Evolutionary conservation across 1,140 invertebrate species (phyloP).

Genomic region (Caerostris darwini): DNA sequence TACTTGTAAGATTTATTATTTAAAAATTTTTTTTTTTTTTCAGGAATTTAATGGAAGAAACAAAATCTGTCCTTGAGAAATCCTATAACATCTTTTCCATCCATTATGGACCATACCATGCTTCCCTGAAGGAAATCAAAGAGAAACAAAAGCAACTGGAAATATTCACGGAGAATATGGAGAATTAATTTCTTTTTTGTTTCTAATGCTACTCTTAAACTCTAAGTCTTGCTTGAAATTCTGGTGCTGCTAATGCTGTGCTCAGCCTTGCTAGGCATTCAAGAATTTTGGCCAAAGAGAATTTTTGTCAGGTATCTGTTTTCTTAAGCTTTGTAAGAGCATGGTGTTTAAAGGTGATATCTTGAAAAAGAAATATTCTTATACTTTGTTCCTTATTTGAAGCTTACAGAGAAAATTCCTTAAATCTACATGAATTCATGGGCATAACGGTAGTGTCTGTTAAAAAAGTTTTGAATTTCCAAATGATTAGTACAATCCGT

Average conservation of each 20-base stretch:
- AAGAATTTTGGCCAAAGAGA: conserved; percentile 47
- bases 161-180: not conserved
- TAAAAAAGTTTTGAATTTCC: no score
- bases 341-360: conserved; percentile 7
- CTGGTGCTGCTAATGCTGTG: conserved; percentile 42
- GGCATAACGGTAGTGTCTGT: no score
- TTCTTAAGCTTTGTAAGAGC: not conserved
- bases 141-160: conserved; percentile 73
- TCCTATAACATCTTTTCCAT: conserved; percentile 76
- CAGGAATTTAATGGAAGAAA: conserved; percentile 69
- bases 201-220: conserved; percentile 12
- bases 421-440: no score
- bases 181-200: not conserved
- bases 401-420: no score
- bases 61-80: conserved; percentile 61
- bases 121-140: conserved; percentile 68
- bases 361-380: not conserved
- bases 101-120: conserved; percentile 76
- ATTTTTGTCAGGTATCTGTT: conserved; percentile 54
- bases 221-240: conserved; percentile 39
- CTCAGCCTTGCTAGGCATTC: conserved; percentile 34
- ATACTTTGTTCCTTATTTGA: no score
- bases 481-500: no score
- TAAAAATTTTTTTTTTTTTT: not conserved
- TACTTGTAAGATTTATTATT: no score